Percentiles rank a stretch among this genome's conserved stretches.
Evolutionary conservation across 1,140 invertebrate genomes (phyloP).

Genomic region (Hydropsyche tenuis): DNA sequence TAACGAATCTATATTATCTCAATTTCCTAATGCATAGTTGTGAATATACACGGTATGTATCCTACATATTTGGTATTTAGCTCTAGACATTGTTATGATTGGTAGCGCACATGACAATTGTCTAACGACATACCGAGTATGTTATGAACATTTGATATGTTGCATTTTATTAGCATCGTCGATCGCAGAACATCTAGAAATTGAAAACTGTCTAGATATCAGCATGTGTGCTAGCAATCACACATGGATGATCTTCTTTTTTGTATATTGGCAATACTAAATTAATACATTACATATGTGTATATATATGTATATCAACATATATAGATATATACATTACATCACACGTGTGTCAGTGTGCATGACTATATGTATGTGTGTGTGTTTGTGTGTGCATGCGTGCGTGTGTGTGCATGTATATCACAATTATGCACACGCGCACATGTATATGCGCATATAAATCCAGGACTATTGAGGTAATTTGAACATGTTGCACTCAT

Average conservation of each 20-base stretch:
- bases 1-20: constrained; percentile 9
- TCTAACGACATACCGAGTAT: constrained; percentile 8
- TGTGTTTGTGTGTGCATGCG: neutral
- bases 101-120: constrained; percentile 25
- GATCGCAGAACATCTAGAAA: neutral
- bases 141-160: constrained; percentile 5
- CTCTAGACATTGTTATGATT: constrained; percentile 14
- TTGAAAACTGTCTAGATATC: constrained; percentile 13
- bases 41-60: neutral
- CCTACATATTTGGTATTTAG: neutral
- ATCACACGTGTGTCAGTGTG: neutral
- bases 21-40: constrained; percentile 13
- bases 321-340: too few species aligned
- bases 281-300: constrained; percentile 2
- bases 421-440: neutral
- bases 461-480: constrained; percentile 21
- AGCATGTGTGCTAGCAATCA: constrained; percentile 15
- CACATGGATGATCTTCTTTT: neutral
- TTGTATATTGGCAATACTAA: constrained; percentile 29
- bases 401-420: neutral
- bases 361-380: neutral
- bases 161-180: neutral
- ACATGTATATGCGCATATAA: neutral
- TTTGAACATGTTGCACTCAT: constrained; percentile 36
- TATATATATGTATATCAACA: too few species aligned